Evolutionary conservation across 2,888 invertebrate species (phyloP), one percentile per base, ranked within the genome.

Genomic region (Sacculina carcini): DNA sequence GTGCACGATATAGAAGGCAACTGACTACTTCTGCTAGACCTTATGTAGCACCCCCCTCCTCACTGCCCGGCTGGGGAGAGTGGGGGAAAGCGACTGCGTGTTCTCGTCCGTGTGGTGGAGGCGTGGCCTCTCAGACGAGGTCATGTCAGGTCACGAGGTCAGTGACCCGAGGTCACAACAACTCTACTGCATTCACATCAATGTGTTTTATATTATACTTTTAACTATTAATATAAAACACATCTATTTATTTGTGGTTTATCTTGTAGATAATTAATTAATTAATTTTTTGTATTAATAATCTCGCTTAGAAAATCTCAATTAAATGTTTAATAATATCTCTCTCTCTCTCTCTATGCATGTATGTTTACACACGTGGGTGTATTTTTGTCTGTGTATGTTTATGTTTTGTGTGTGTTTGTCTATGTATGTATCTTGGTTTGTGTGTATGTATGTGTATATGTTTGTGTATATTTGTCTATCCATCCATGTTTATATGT

Each of bases 61-160:
- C n/a, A n/a, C n/a, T n/a, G n/a, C n/a, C n/a, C n/a, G n/a, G 73
- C 53, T 86, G 86, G 86, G 75, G 78, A 5, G 77, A 78, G 9
- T 90, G 90, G 86, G 78, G 80, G 12, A 71, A 75, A 39, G 78
- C 81, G 49, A 77, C 79, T 26, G 73, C 78, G 51, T 96, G 94
- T 67, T 87, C 89, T 5, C 72, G 87, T 56, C 75, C 82, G 21
- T 96, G 94, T 63, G 94, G 92, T 0, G 85, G 87, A 14, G 94
- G 94, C 50, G 87, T 92, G 23, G 77, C 85, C 56, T 77, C 74
- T 60, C 86, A 89, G 67, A 76, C 76, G 53, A 73, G 90, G 60
- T 75, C 75, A 64, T 87, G 87, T 65, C 67, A 72, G 53, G 71
- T 73, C 59, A 56, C 69, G 59, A 71, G 71, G 78, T 78, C 64